phyloP scores from a whole-genome alignment of 2,888 invertebrate genomes.

The Biston betularia region DNA sequence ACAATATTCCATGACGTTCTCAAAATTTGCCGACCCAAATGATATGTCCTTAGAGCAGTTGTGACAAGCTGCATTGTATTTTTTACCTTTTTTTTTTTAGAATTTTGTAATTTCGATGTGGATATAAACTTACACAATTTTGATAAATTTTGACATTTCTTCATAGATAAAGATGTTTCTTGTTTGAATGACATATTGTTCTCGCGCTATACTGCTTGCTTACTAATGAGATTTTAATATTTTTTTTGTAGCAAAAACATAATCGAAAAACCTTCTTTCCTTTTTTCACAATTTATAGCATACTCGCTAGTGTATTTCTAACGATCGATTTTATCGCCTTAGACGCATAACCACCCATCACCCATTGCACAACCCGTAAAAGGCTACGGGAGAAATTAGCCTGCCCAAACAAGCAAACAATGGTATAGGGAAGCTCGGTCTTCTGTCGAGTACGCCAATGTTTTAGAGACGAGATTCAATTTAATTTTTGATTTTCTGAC shows the following conservation, averaged over 20 bases:
- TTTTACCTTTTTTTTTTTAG: slow-evolving; percentile 46
- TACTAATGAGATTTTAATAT: not conserved
- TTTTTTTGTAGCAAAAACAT: not conserved
- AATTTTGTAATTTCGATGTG: slow-evolving; percentile 28
- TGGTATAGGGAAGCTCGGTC: too few species aligned
- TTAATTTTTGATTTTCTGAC: too few species aligned
- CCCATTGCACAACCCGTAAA: too few species aligned
- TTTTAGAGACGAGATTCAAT: too few species aligned
- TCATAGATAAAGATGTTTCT: slow-evolving; percentile 5
- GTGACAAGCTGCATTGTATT: slow-evolving; percentile 39
- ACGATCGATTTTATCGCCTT: too few species aligned
- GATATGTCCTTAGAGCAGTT: slow-evolving; percentile 36
- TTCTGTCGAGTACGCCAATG: too few species aligned
- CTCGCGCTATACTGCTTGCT: not conserved
- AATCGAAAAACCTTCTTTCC: too few species aligned
- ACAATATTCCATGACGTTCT: slow-evolving; percentile 22
- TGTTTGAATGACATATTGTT: slow-evolving; percentile 3
- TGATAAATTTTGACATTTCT: slow-evolving; percentile 4
- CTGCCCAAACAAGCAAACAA: too few species aligned
- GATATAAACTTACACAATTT: slow-evolving; percentile 17
- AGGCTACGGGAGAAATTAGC: too few species aligned
- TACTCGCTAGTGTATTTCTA: too few species aligned
- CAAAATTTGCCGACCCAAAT: slow-evolving; percentile 35
- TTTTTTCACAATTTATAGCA: too few species aligned
- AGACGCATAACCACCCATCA: too few species aligned